Percentiles rank a stretch among this genome's conserved stretches.
These are phyloP conservation scores for Pseudococcus jackbeardsleyi DNA, from an alignment of 2,888 invertebrate genomes.

Conservation along the genomic window DNA sequence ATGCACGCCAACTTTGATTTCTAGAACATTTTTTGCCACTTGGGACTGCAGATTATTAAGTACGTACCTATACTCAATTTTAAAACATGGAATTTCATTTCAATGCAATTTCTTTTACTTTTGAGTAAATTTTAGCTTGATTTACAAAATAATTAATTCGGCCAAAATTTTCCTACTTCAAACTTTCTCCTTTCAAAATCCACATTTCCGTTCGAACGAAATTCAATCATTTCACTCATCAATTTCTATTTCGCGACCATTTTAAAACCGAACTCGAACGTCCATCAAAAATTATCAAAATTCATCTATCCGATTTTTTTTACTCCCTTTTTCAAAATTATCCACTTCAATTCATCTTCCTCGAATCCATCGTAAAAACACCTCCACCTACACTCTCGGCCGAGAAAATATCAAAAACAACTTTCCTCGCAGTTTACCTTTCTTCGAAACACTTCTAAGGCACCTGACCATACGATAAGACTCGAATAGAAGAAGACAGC, in stretches of 20 bases:
- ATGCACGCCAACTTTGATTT: too few relatives aligned
- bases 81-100: too few relatives aligned
- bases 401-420: background rate
- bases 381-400: background rate
- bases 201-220: too few relatives aligned
- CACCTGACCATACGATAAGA: constrained; percentile 10
- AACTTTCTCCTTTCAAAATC: too few relatives aligned
- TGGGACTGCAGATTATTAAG: too few relatives aligned
- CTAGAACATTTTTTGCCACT: too few relatives aligned
- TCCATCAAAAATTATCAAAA: background rate
- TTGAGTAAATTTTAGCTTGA: too few relatives aligned
- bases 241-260: background rate
- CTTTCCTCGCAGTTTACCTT: background rate
- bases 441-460: background rate
- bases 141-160: too few relatives aligned
- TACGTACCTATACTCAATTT: too few relatives aligned
- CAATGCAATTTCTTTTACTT: too few relatives aligned
- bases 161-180: too few relatives aligned
- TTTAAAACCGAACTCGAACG: background rate
- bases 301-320: background rate
- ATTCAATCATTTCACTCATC: too few relatives aligned
- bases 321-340: background rate
- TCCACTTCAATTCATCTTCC: background rate
- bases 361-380: background rate
- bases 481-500: background rate